These are phyloP conservation scores for Bolinopsis microptera DNA, from an alignment of 37 sponge, comb jelly and placozoan genomes.

Conservation along the genomic window DNA sequence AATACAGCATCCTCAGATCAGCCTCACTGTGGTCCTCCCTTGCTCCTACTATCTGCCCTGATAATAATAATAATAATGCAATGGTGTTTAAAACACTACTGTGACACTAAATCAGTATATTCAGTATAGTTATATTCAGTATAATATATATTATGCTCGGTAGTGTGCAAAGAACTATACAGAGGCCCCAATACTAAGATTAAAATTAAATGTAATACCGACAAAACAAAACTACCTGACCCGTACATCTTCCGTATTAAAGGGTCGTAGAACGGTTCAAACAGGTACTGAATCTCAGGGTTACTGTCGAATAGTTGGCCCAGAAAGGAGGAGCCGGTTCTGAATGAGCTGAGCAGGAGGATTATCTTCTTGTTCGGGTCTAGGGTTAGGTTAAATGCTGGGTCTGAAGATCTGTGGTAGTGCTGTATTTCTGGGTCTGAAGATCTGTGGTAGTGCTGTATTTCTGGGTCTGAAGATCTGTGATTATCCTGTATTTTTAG, in stretches of 20 bases:
- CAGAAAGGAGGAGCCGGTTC: not conserved
- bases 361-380: not conserved
- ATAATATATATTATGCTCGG: too few relatives aligned
- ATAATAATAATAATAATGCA: too few relatives aligned
- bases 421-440: not conserved
- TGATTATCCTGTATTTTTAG: too few relatives aligned
- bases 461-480: too few relatives aligned
- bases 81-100: too few relatives aligned
- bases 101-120: too few relatives aligned
- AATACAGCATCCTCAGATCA: not conserved
- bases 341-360: not conserved
- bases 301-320: not conserved
- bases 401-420: not conserved
- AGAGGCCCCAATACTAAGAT: too few relatives aligned
- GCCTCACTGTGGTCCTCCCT: not conserved
- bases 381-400: not conserved
- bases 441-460: too few relatives aligned
- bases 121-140: too few relatives aligned
- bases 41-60: not conserved
- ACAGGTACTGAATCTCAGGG: not conserved
- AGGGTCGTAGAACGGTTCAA: not conserved
- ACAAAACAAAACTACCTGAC: too few relatives aligned
- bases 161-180: too few relatives aligned
- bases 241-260: not conserved
- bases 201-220: too few relatives aligned